A percentile compares a stretch with the other conserved stretches of the same genome.
phyloP scores from a whole-genome alignment of 1,140 invertebrate species.

The Atopsyche davidsoni region DNA sequence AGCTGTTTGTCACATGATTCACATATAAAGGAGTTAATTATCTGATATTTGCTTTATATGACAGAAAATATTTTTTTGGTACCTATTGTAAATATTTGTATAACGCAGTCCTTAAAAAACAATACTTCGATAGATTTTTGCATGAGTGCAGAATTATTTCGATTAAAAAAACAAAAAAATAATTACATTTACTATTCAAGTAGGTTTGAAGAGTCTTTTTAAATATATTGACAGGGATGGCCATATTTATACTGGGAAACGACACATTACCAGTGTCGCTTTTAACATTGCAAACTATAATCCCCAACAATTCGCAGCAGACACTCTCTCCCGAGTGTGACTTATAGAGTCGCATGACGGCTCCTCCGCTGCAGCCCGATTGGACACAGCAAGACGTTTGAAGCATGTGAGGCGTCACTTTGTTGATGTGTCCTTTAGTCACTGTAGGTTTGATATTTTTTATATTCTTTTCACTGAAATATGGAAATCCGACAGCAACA shows the following conservation, averaged over 20 bases:
- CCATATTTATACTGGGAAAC: slow-evolving; percentile 53
- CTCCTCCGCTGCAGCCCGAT: slow-evolving; percentile 54
- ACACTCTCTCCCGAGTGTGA: slow-evolving; percentile 2
- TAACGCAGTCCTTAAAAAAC: too few species aligned
- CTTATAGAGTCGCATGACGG: slow-evolving; percentile 42
- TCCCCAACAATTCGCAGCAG: slow-evolving; percentile 45
- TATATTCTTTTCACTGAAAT: slow-evolving; percentile 44
- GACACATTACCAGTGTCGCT: slow-evolving; percentile 36
- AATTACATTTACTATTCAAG: slow-evolving; percentile 42
- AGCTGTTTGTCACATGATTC: too few species aligned
- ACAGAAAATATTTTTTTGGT: too few species aligned
- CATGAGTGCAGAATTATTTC: too few species aligned
- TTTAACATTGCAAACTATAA: slow-evolving; percentile 50
- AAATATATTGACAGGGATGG: slow-evolving; percentile 45
- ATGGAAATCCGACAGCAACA: slow-evolving; percentile 50
- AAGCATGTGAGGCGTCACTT: slow-evolving; percentile 44
- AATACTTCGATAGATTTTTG: too few species aligned
- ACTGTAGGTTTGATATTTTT: slow-evolving; percentile 43
- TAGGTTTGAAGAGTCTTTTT: slow-evolving; percentile 38
- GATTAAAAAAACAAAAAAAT: not conserved
- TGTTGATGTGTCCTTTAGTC: slow-evolving; percentile 48
- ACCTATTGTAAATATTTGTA: too few species aligned
- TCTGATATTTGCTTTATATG: too few species aligned
- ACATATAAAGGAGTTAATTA: too few species aligned
- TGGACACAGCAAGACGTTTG: slow-evolving; percentile 56